phyloP scores from a whole-genome alignment of 2,888 invertebrate genomes.

The Hyposoter didymator region DNA sequence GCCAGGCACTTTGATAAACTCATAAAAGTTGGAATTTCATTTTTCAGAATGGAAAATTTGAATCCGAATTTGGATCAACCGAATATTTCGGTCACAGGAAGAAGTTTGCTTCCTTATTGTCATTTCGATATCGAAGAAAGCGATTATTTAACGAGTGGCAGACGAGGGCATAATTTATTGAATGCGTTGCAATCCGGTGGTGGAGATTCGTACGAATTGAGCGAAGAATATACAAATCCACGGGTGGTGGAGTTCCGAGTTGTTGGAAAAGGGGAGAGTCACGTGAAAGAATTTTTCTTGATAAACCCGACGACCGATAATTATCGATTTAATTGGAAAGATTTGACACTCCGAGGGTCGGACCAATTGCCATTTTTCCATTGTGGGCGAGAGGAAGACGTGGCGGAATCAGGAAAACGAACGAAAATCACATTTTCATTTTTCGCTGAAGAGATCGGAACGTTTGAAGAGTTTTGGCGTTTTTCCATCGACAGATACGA shows the following conservation, averaged over 20 bases:
- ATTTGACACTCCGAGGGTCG: conserved; percentile 84
- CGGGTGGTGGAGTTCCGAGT: conserved; percentile 88
- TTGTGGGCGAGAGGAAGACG: conserved; percentile 87
- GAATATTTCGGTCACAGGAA: conserved; percentile 85
- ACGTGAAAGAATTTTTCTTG: conserved; percentile 87
- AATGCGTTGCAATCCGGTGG: conserved; percentile 74
- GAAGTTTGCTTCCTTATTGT: conserved; percentile 88
- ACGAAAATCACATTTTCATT: conserved; percentile 88
- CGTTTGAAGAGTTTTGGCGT: conserved; percentile 89
- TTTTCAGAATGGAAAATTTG: conserved; percentile 85
- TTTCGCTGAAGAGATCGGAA: conserved; percentile 87
- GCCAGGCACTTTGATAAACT: background rate
- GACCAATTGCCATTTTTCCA: conserved; percentile 84
- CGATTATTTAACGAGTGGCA: conserved; percentile 86
- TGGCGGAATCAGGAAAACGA: conserved; percentile 87
- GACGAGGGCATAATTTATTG: conserved; percentile 81
- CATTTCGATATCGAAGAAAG: conserved; percentile 89
- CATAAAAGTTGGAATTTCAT: background rate
- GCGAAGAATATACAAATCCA: conserved; percentile 82
- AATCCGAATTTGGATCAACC: conserved; percentile 81
- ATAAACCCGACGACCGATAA: conserved; percentile 88
- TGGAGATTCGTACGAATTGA: conserved; percentile 82
- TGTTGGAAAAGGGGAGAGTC: conserved; percentile 86
- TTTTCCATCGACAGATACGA: conserved; percentile 87
- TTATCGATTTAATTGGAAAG: conserved; percentile 87